phyloP scores from a whole-genome alignment of 2,113 vertebrate species.

The Aphelocoma coerulescens region DNA sequence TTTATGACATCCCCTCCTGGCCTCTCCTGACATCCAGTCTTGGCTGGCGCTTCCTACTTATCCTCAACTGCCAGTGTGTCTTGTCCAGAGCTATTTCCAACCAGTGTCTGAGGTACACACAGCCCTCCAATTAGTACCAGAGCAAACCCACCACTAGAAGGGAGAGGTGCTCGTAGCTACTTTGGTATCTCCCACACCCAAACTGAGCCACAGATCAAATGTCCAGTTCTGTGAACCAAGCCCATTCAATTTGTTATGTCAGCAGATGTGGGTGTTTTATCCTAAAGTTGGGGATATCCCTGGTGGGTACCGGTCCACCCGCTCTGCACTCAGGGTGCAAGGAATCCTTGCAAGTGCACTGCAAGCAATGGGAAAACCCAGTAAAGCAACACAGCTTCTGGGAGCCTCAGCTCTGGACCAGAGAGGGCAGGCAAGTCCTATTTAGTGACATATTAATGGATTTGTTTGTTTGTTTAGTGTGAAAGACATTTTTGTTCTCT shows the following conservation, averaged over 20 bases:
- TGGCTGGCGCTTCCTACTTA: conserved; percentile 18
- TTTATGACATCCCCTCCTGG: conserved; percentile 28
- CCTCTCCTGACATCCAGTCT: conserved; percentile 30
- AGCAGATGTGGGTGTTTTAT: background rate
- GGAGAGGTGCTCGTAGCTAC: background rate
- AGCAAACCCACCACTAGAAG: background rate
- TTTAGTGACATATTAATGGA: background rate
- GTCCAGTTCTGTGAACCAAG: background rate
- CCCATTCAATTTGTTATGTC: background rate
- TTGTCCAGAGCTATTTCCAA: background rate
- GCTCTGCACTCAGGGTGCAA: background rate
- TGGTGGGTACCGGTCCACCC: background rate
- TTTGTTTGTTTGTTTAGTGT: background rate
- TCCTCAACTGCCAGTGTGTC: background rate
- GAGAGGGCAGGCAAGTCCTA: background rate
- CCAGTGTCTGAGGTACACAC: background rate
- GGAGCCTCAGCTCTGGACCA: background rate
- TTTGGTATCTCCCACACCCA: background rate
- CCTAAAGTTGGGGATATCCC: background rate
- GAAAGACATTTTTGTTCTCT: background rate
- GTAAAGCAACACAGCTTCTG: background rate
- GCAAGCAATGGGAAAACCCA: background rate
- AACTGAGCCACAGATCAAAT: background rate
- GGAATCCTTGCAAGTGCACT: background rate
- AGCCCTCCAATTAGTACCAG: background rate